phyloP scores from a whole-genome alignment of 2,113 vertebrate species.

The Zapus hudsonius region DNA sequence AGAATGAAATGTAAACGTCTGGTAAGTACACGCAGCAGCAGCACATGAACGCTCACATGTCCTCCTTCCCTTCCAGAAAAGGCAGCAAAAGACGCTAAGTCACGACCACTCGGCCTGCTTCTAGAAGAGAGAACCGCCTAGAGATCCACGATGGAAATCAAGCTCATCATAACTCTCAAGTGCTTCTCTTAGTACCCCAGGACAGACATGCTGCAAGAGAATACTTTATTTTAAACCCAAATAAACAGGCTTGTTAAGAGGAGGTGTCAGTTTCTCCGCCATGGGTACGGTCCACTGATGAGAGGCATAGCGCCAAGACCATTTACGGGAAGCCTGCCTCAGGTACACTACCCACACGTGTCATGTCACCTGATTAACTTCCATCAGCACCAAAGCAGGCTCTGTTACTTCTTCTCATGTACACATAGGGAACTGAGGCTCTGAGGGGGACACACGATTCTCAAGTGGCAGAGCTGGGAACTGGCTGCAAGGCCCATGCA shows the following conservation, averaged over 20 bases:
- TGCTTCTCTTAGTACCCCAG: background rate
- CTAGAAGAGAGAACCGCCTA: slow-evolving; percentile 23
- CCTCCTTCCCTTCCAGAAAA: slow-evolving; percentile 60
- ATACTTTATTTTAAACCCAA: background rate
- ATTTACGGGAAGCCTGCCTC: background rate
- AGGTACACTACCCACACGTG: background rate
- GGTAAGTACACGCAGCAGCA: background rate
- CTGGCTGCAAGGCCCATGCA: fast-evolving
- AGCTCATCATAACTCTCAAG: background rate
- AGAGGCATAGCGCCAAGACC: background rate
- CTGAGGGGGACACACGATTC: background rate
- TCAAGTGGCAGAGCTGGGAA: background rate
- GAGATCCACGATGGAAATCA: background rate
- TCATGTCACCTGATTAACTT: background rate
- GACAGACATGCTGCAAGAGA: background rate
- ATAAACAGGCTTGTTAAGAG: slow-evolving; percentile 50
- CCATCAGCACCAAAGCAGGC: background rate
- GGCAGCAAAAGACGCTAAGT: background rate
- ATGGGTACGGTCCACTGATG: too few relatives aligned
- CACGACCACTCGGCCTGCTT: background rate
- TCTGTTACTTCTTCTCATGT: background rate
- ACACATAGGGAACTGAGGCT: background rate
- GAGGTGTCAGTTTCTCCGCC: background rate
- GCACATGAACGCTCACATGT: background rate
- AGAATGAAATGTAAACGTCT: slow-evolving; percentile 13